Evolutionary conservation across 2,113 vertebrate genomes (phyloP).

Genomic region (Anseranas semipalmata): DNA sequence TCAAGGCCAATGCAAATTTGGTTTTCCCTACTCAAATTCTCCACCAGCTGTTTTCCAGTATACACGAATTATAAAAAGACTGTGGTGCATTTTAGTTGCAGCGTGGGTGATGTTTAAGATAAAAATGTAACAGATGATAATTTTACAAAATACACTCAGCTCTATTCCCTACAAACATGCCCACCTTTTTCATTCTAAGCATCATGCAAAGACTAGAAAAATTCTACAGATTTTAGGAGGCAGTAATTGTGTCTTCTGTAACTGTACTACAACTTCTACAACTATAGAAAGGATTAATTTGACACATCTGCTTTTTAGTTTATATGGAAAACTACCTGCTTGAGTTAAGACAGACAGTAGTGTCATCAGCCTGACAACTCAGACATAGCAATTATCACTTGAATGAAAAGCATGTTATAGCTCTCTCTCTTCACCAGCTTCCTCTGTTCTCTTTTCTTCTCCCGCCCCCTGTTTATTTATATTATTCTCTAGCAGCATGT

Average conservation of each 20-base stretch:
- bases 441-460: background rate
- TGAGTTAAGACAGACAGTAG: background rate
- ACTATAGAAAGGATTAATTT: background rate
- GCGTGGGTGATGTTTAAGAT: background rate
- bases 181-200: background rate
- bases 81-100: background rate
- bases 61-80: background rate
- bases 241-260: background rate
- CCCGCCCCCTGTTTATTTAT: background rate
- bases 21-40: conserved; percentile 15
- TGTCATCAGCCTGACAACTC: background rate
- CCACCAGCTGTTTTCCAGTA: background rate
- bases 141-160: background rate
- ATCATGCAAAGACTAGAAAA: background rate
- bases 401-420: background rate
- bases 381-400: background rate
- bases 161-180: background rate
- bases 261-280: background rate
- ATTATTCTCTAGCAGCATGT: background rate
- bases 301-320: background rate
- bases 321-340: background rate
- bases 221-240: background rate
- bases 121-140: background rate
- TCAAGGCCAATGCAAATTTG: background rate
- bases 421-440: background rate